These are phyloP conservation scores for Danaus plexippus DNA, from an alignment of 1,140 invertebrate species.

Conservation along the genomic window DNA sequence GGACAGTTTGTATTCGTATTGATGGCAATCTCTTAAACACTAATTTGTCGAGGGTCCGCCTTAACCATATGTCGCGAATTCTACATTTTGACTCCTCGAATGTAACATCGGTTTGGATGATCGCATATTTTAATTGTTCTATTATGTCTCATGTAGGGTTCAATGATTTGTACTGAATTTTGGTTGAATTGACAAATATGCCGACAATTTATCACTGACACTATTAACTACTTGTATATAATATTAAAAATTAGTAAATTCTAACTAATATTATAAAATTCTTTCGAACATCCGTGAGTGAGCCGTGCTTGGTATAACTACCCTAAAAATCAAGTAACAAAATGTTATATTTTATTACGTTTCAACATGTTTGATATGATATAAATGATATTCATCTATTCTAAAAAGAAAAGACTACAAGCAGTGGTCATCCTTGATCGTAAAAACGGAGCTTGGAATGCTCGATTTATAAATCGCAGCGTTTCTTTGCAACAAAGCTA, in stretches of 20 bases:
- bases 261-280: too few relatives aligned
- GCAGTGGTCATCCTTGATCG: conserved; percentile 5
- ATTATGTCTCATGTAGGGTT: conserved; percentile 8
- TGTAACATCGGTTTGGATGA: conserved; percentile 1
- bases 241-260: too few relatives aligned
- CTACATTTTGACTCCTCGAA: conserved; percentile 21
- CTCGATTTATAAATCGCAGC: conserved; percentile 12
- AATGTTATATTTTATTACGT: too few relatives aligned
- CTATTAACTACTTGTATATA: too few relatives aligned
- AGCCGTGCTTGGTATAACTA: too few relatives aligned
- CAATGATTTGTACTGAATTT: conserved; percentile 7
- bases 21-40: conserved; percentile 63
- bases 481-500: conserved; percentile 12
- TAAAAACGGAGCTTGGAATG: conserved; percentile 13
- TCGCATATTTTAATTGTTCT: conserved; percentile 39
- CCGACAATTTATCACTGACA: not conserved
- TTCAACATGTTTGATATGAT: not conserved
- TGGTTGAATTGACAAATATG: conserved; percentile 11
- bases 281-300: too few relatives aligned
- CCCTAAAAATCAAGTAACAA: too few relatives aligned
- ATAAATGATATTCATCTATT: conserved; percentile 1
- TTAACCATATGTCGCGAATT: conserved; percentile 48
- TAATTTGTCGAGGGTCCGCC: conserved; percentile 46
- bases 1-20: conserved; percentile 43
- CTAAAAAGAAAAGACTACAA: not conserved